Evolutionary conservation across 2,888 invertebrate species (phyloP).

Genomic region (Panopea generosa): DNA sequence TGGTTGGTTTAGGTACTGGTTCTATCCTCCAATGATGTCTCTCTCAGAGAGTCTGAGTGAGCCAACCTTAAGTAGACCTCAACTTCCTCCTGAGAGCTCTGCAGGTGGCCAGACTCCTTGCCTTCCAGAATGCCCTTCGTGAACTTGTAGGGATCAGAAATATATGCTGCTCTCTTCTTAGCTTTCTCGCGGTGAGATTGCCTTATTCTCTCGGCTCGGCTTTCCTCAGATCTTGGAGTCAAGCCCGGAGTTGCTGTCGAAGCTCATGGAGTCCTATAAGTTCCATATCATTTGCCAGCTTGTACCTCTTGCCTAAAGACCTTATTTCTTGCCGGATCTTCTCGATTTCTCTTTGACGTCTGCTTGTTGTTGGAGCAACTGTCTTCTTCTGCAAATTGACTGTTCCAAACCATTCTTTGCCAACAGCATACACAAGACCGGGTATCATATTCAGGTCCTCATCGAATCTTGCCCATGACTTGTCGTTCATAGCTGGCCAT

Average conservation of each 20-base stretch:
- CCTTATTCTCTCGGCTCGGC: background rate
- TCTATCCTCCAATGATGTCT: slow-evolving; percentile 1
- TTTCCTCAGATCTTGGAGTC: background rate
- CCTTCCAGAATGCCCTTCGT: slow-evolving; percentile 1
- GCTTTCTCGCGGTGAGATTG: background rate
- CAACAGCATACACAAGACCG: slow-evolving; percentile 13
- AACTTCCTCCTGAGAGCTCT: slow-evolving; percentile 24
- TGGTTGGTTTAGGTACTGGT: slow-evolving; percentile 14
- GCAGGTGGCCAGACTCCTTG: slow-evolving; percentile 14
- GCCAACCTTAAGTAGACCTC: slow-evolving; percentile 12
- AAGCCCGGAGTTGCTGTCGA: background rate
- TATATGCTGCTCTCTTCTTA: slow-evolving; percentile 6
- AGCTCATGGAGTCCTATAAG: background rate
- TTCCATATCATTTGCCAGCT: background rate
- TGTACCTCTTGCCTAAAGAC: background rate
- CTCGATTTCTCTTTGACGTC: background rate
- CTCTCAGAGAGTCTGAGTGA: slow-evolving; percentile 17
- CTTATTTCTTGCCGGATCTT: background rate
- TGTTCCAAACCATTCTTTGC: slow-evolving; percentile 19
- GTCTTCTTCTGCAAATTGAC: background rate
- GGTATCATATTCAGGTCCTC: no score
- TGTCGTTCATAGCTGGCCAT: no score
- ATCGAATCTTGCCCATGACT: no score
- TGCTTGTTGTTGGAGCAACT: background rate
- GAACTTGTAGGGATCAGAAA: slow-evolving; percentile 26